Evolutionary conservation across 2,113 vertebrate genomes (phyloP).

Genomic region (Leucopsar rothschildi): DNA sequence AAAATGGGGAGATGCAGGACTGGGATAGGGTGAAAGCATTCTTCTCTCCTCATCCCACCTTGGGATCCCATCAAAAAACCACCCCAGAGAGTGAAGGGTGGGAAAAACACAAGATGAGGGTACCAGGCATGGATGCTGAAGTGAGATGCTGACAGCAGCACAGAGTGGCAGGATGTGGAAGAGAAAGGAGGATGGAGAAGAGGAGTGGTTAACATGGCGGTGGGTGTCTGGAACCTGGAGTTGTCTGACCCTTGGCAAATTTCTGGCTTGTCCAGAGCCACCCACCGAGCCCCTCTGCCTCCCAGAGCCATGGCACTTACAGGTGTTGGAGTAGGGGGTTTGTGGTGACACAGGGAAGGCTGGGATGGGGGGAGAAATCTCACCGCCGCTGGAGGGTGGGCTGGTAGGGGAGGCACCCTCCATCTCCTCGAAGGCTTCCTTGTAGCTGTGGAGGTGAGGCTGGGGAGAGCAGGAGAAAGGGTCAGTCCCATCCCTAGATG

Average conservation of each 20-base stretch:
- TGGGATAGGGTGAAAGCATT: not conserved
- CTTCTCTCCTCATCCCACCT: not conserved
- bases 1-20: not conserved
- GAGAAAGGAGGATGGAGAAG: not conserved
- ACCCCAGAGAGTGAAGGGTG: not conserved
- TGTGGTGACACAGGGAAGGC: constrained; percentile 79
- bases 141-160: not conserved
- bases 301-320: constrained; percentile 74
- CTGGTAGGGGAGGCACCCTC: constrained; percentile 78
- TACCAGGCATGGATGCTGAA: not conserved
- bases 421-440: constrained; percentile 94
- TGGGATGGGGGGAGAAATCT: constrained; percentile 83
- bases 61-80: not conserved
- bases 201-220: not conserved
- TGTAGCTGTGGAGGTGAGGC: constrained; percentile 97
- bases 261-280: constrained; percentile 37
- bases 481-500: not conserved
- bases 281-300: constrained; percentile 53
- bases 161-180: not conserved
- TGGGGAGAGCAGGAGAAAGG: constrained; percentile 55
- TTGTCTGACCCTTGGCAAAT: constrained; percentile 9
- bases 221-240: constrained; percentile 32
- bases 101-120: not conserved
- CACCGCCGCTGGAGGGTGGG: constrained; percentile 85
- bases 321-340: constrained; percentile 80